These are phyloP conservation scores for Nomada ferruginata DNA, from an alignment of 2,888 invertebrate species.

Conservation along the genomic window DNA sequence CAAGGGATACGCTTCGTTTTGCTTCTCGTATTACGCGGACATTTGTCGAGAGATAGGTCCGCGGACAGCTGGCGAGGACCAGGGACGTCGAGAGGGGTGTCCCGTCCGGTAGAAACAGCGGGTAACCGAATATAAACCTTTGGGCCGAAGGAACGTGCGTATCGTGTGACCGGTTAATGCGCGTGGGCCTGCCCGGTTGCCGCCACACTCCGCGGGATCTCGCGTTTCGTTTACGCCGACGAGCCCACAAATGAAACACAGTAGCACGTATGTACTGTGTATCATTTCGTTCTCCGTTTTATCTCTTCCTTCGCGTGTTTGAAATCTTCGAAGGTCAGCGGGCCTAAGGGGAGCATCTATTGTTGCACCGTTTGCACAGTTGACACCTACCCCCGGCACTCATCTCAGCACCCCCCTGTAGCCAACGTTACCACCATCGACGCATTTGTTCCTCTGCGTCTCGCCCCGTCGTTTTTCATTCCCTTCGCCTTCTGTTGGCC, in stretches of 20 bases:
- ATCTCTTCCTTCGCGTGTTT: no score
- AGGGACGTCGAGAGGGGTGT: neutral
- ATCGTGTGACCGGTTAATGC: constrained; percentile 32
- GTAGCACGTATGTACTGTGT: no score
- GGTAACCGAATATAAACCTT: constrained; percentile 35
- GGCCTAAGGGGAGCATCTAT: no score
- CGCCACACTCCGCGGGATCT: neutral
- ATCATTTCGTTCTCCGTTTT: no score
- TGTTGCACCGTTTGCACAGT: neutral
- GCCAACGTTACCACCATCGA: neutral
- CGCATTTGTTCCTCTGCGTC: neutral
- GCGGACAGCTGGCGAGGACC: constrained; percentile 47
- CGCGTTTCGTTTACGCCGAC: constrained; percentile 7
- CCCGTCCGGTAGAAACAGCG: neutral
- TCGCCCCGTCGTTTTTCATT: neutral
- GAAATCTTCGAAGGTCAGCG: no score
- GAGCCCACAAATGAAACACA: no score
- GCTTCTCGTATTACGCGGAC: constrained; percentile 45
- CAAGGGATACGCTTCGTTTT: constrained; percentile 12
- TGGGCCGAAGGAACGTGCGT: constrained; percentile 19
- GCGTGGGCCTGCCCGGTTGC: constrained; percentile 22
- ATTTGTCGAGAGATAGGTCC: constrained; percentile 19
- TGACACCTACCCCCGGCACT: neutral
- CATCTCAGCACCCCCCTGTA: neutral
- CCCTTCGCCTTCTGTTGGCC: neutral